These are phyloP conservation scores for Bolinopsis microptera DNA, from an alignment of 37 sponge, comb jelly and placozoan genomes.

Conservation along the genomic window DNA sequence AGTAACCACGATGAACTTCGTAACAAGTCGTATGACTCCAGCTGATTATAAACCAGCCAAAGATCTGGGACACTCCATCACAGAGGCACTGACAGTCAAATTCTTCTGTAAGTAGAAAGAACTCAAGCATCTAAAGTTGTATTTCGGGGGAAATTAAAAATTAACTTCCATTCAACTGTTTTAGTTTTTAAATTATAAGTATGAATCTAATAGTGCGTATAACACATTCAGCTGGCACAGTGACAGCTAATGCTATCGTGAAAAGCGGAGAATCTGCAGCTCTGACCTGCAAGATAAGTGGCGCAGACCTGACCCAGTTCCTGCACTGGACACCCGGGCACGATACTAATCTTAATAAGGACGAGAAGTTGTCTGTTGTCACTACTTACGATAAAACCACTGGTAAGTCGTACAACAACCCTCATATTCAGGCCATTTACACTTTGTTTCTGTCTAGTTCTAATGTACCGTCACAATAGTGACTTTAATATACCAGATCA, in stretches of 20 bases:
- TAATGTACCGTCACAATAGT: too few species aligned
- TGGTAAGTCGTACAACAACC: neutral
- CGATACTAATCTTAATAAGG: neutral
- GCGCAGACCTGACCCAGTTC: neutral
- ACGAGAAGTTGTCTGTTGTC: neutral
- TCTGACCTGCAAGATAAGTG: neutral
- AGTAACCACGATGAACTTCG: neutral
- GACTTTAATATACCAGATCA: too few species aligned
- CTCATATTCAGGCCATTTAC: too few species aligned
- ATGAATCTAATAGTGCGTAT: too few species aligned
- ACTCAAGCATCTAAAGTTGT: too few species aligned
- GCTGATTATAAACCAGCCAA: neutral
- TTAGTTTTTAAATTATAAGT: too few species aligned
- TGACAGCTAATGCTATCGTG: neutral
- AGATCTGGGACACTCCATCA: conserved; percentile 20
- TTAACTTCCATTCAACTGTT: too few species aligned
- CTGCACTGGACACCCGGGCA: neutral
- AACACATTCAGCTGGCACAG: neutral
- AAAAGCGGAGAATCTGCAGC: neutral
- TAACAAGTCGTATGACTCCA: neutral
- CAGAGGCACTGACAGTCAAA: neutral
- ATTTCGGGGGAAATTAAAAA: too few species aligned
- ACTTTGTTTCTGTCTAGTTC: too few species aligned
- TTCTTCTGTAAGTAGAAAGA: conserved; percentile 3
- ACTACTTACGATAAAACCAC: neutral